A percentile compares a stretch with the other conserved stretches of the same genome.
These are phyloP conservation scores for Sinocyclocheilus rhinocerous DNA, from an alignment of 2,113 vertebrate species.

Conservation along the genomic window DNA sequence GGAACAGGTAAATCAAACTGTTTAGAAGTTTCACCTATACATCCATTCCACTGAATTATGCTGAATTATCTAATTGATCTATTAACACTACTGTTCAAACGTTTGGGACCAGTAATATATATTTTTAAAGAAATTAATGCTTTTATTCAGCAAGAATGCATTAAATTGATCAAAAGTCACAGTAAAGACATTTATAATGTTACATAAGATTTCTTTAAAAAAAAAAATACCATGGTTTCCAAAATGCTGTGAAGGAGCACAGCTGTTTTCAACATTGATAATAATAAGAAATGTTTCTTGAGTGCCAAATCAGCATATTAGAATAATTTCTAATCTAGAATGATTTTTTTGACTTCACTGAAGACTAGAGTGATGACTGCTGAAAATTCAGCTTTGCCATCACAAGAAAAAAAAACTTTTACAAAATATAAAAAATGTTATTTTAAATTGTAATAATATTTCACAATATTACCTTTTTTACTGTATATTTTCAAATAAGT, in stretches of 20 bases:
- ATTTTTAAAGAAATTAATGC: not conserved
- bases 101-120: not conserved
- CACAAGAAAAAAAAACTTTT: not conserved
- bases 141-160: not conserved
- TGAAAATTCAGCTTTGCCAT: not conserved
- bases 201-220: too few relatives aligned
- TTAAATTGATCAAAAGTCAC: not conserved
- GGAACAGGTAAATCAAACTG: slow-evolving; percentile 83
- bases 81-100: not conserved
- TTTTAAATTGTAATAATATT: not conserved
- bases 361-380: not conserved
- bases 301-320: not conserved
- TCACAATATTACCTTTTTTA: not conserved
- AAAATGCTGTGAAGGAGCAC: not conserved
- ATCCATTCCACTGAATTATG: not conserved
- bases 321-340: not conserved
- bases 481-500: not conserved
- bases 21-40: not conserved
- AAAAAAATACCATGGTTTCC: not conserved
- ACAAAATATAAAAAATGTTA: too few relatives aligned
- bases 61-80: not conserved
- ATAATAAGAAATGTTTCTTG: not conserved
- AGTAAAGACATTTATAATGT: not conserved
- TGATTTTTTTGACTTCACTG: not conserved
- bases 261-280: not conserved